A percentile compares a stretch with the other conserved stretches of the same genome.
Evolutionary conservation across 2,888 invertebrate species (phyloP).

Genomic region (Pachycephus smyrnensis): DNA sequence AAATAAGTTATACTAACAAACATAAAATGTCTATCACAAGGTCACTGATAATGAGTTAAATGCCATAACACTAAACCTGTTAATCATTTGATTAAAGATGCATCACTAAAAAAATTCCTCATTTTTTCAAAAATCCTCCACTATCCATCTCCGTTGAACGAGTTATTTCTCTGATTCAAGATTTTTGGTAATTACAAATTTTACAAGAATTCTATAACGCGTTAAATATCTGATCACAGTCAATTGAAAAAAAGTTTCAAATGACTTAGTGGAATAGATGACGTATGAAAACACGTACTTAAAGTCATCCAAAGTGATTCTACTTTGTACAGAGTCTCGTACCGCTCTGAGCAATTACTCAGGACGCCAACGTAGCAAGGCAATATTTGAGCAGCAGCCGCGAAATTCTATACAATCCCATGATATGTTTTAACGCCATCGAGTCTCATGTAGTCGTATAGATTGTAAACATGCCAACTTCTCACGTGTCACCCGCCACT

Average conservation of each 20-base stretch:
- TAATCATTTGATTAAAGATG: neutral
- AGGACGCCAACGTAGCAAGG: neutral
- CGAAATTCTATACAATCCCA: neutral
- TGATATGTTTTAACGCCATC: neutral
- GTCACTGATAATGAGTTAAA: neutral
- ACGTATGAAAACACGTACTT: neutral
- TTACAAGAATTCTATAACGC: too few species aligned
- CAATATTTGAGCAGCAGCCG: neutral
- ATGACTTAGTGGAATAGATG: neutral
- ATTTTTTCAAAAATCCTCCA: neutral
- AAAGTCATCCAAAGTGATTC: neutral
- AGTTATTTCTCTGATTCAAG: too few species aligned
- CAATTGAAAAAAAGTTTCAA: too few species aligned
- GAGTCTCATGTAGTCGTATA: neutral
- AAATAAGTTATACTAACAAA: neutral
- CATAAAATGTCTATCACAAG: neutral
- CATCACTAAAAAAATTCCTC: neutral
- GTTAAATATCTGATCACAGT: too few species aligned
- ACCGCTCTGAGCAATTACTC: neutral
- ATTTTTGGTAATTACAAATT: neutral
- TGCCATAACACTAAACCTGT: neutral
- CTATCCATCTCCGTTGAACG: neutral
- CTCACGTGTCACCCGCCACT: constrained; percentile 1
- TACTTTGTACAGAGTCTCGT: neutral
- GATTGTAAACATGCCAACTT: constrained; percentile 15